A percentile compares a stretch with the other conserved stretches of the same genome.
Evolutionary conservation across 2,797 vertebrate species (phyloP).

Genomic region (Fundulus diaphanus): DNA sequence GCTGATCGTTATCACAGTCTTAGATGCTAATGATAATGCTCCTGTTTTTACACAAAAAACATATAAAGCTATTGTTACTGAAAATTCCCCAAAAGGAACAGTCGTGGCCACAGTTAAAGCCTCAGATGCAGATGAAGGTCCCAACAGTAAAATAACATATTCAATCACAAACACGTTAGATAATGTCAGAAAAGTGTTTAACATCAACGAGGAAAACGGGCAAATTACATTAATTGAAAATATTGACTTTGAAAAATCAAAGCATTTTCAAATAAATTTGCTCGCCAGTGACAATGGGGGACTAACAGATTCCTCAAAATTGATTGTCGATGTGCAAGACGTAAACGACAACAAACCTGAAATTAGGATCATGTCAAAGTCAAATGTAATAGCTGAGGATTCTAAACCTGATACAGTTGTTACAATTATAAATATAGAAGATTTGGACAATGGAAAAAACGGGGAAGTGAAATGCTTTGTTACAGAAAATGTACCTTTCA

Average conservation of each 20-base stretch:
- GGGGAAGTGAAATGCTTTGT: constrained; percentile 74
- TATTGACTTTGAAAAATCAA: constrained; percentile 61
- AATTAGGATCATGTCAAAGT: constrained; percentile 71
- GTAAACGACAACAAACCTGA: constrained; percentile 82
- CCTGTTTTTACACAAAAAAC: constrained; percentile 67
- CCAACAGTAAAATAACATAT: constrained; percentile 49
- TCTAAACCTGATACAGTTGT: constrained; percentile 53
- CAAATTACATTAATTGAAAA: constrained; percentile 33
- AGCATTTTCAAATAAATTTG: constrained; percentile 64
- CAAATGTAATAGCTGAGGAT: constrained; percentile 62
- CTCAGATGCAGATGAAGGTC: constrained; percentile 53
- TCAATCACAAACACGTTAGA: constrained; percentile 46
- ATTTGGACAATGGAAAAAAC: constrained; percentile 78
- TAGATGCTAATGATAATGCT: constrained; percentile 73
- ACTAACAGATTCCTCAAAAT: constrained; percentile 64
- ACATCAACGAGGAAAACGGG: constrained; percentile 23
- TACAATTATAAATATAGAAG: constrained; percentile 70
- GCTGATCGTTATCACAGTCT: constrained; percentile 66
- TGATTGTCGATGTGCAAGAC: constrained; percentile 72
- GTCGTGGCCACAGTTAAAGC: constrained; percentile 61
- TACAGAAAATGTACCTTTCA: constrained; percentile 64
- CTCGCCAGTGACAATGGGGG: constrained; percentile 79
- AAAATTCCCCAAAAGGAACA: constrained; percentile 66
- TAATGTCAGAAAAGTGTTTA: neutral
- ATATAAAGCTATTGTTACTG: constrained; percentile 62